These are phyloP conservation scores for Mesorhabditis belari DNA, from an alignment of 2,888 invertebrate species.

Conservation along the genomic window DNA sequence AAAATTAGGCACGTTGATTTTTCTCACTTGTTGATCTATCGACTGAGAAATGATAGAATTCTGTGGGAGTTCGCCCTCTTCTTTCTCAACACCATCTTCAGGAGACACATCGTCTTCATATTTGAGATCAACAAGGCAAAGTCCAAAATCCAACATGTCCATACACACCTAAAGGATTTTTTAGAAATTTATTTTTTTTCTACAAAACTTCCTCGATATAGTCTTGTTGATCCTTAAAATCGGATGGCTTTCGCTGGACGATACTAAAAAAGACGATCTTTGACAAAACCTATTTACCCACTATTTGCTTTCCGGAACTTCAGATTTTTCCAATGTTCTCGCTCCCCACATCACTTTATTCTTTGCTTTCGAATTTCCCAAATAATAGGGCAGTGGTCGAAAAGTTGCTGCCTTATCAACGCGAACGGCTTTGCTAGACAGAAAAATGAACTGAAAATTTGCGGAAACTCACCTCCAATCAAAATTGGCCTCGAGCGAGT, in stretches of 20 bases:
- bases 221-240: conserved; percentile 4
- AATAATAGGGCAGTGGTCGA: conserved; percentile 5
- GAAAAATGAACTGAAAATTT: conserved; percentile 3
- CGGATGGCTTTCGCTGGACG: conserved; percentile 5
- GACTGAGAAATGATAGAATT: too few relatives aligned
- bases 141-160: conserved; percentile 21
- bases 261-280: conserved; percentile 10
- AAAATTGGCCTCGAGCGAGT: conserved; percentile 11
- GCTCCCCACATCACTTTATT: conserved; percentile 10
- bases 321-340: conserved; percentile 7
- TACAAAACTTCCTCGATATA: conserved; percentile 12
- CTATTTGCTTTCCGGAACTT: neutral
- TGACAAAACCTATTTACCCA: too few relatives aligned
- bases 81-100: neutral
- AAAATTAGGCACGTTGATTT: neutral
- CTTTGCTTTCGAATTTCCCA: conserved; percentile 5
- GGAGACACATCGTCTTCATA: neutral
- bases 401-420: neutral
- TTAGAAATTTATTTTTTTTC: neutral
- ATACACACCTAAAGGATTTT: neutral
- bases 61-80: neutral
- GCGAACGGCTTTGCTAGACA: conserved; percentile 1
- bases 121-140: conserved; percentile 14
- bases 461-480: conserved; percentile 18
- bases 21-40: too few relatives aligned